Evolutionary conservation across 2,888 invertebrate species (phyloP), one percentile per base, ranked within the genome.

Genomic region (Drosophila prostipennis): DNA sequence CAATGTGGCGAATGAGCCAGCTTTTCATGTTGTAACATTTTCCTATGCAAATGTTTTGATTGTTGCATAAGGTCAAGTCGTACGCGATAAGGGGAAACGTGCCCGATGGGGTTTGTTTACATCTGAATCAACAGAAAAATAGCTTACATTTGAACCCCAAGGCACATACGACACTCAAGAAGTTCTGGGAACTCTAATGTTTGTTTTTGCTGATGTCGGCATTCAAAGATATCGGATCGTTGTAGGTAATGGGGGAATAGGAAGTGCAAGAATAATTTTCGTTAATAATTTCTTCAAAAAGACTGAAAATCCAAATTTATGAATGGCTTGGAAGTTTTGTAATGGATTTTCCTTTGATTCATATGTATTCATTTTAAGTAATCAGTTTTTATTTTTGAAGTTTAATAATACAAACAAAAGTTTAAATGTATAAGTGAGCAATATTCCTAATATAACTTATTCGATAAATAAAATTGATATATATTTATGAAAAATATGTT

Each of bases 201-300:
- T 65, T 65, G 71, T 56, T 65, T 65, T 65, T 39, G 57, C 34
- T 46, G 36, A 45, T 61, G 60, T 60, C 42, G 60, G 48, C 39
- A 48, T 26, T 63, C 67, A 48, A 36, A 65, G 67, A 65, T 42
- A 63, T 65, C 23, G 6, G 16, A 55, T 63, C 34, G 49, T n/a
- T n/a, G 32, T 16, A 39, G 19, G 43, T 1, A 23, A 23, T 11
- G 64, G 43, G 42, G 67, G 26, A 26, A 23, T 14, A 19, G 23
- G 19, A 19, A 37, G 39, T 14, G 13, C 29, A 11, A 32, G 23
- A 63, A 26, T 19, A 13, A 7, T 57, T 29, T 11, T 57, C n/a
- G 26, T 58, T 6, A 29, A 39, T n/a, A 34, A 57, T 19, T n/a
- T 58, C 8, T 23, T 29, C 5, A 37, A 10, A 14, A 23, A 59